Evolutionary conservation across 2,888 invertebrate genomes (phyloP).

Genomic region (Noctua fimbriata): DNA sequence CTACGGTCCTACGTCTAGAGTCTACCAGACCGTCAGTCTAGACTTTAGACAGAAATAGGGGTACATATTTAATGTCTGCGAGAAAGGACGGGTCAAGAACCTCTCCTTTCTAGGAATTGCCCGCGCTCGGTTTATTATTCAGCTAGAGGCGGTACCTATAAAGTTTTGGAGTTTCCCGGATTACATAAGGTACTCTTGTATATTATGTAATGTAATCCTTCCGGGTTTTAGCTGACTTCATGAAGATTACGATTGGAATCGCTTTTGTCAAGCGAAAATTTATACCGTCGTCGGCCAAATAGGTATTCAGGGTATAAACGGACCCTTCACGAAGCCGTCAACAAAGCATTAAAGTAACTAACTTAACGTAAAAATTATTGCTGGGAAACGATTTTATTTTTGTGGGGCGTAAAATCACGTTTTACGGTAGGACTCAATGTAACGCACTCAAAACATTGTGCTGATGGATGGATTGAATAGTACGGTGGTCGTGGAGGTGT

Average conservation of each 20-base stretch:
- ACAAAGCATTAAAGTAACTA: too few relatives aligned
- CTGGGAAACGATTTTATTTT: too few relatives aligned
- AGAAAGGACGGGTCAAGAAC: conserved; percentile 24
- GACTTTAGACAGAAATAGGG: conserved; percentile 40
- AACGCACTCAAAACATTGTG: too few relatives aligned
- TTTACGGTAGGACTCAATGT: too few relatives aligned
- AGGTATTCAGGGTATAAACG: too few relatives aligned
- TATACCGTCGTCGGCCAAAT: too few relatives aligned
- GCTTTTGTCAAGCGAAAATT: neutral
- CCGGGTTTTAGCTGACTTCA: neutral
- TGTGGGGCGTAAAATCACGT: too few relatives aligned
- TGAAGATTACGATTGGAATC: neutral
- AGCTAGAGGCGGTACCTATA: neutral
- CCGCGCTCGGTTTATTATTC: conserved; percentile 6
- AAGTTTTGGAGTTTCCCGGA: neutral
- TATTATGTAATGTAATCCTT: neutral
- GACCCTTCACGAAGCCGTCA: too few relatives aligned
- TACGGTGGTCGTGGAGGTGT: too few relatives aligned
- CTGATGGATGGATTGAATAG: too few relatives aligned
- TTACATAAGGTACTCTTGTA: neutral
- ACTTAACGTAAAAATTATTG: too few relatives aligned
- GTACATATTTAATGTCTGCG: conserved; percentile 39
- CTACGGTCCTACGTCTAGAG: conserved; percentile 25
- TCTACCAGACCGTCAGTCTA: too few relatives aligned
- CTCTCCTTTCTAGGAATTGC: conserved; percentile 12